These are phyloP conservation scores for Phrixothrix hirtus DNA, from an alignment of 2,888 invertebrate species.

Conservation along the genomic window DNA sequence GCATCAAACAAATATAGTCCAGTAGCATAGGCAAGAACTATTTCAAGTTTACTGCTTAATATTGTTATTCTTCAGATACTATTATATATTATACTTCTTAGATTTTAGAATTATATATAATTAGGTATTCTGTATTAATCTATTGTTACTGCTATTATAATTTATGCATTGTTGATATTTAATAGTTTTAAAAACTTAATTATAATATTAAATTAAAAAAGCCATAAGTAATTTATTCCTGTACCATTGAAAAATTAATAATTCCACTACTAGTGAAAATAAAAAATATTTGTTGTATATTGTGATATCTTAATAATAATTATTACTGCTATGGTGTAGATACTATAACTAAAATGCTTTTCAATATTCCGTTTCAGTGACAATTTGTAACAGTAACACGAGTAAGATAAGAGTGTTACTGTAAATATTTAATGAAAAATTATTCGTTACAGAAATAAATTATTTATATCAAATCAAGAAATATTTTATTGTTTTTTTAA, in stretches of 20 bases:
- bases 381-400: background rate
- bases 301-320: background rate
- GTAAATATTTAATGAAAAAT: slow-evolving; percentile 4
- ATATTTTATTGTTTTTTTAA: background rate
- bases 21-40: slow-evolving; percentile 53
- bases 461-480: slow-evolving; percentile 14
- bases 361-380: background rate
- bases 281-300: background rate
- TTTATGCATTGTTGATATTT: slow-evolving; percentile 29
- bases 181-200: slow-evolving; percentile 16
- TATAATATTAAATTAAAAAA: slow-evolving; percentile 2
- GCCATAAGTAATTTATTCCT: slow-evolving; percentile 11
- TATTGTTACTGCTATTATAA: slow-evolving; percentile 31
- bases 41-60: slow-evolving; percentile 45
- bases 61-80: slow-evolving; percentile 46
- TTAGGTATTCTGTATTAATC: slow-evolving; percentile 30
- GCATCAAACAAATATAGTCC: slow-evolving; percentile 46
- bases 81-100: slow-evolving; percentile 31
- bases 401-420: background rate
- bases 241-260: slow-evolving; percentile 3
- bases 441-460: slow-evolving; percentile 14
- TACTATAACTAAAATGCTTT: no score
- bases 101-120: slow-evolving; percentile 29
- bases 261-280: background rate
- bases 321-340: no score